A percentile compares a stretch with the other conserved stretches of the same genome.
Conservation (phyloP, 1,140 invertebrate species). For the Drosophila nigrodunni region DNA sequence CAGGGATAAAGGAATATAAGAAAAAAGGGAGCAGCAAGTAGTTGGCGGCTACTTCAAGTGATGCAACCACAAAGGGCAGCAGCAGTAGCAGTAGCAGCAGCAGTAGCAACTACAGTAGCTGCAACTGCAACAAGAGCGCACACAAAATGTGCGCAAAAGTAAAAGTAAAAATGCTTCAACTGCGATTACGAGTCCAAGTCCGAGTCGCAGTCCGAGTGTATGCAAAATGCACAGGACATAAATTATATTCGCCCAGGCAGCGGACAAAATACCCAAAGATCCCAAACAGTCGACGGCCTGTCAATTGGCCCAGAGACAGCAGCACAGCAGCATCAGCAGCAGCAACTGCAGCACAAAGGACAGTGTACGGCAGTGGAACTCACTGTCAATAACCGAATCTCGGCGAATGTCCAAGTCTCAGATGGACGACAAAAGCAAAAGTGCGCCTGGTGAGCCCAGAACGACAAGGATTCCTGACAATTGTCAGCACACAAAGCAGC, state of each 20-base stretch:
- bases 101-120: constrained; percentile 25
- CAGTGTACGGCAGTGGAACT: background rate
- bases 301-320: constrained; percentile 38
- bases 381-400: constrained; percentile 57
- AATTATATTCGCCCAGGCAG: constrained; percentile 73
- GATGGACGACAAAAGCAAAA: constrained; percentile 52
- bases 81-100: constrained; percentile 29
- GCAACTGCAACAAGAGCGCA: constrained; percentile 29
- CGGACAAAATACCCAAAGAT: constrained; percentile 64
- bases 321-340: too few species aligned
- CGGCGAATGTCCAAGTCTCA: constrained; percentile 26
- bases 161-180: constrained; percentile 72
- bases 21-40: constrained; percentile 37
- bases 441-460: constrained; percentile 23
- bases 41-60: constrained; percentile 36
- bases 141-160: constrained; percentile 56
- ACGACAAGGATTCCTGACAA: constrained; percentile 34
- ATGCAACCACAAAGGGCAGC: constrained; percentile 44
- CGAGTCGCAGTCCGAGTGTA: constrained; percentile 40
- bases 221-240: constrained; percentile 69
- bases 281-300: constrained; percentile 35
- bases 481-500: constrained; percentile 36
- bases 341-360: background rate
- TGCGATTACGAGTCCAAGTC: constrained; percentile 4
- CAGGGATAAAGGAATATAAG: constrained; percentile 45